Base-by-base conservation (phyloP, 2,113 vertebrate species). In the Willisornis vidua region DNA sequence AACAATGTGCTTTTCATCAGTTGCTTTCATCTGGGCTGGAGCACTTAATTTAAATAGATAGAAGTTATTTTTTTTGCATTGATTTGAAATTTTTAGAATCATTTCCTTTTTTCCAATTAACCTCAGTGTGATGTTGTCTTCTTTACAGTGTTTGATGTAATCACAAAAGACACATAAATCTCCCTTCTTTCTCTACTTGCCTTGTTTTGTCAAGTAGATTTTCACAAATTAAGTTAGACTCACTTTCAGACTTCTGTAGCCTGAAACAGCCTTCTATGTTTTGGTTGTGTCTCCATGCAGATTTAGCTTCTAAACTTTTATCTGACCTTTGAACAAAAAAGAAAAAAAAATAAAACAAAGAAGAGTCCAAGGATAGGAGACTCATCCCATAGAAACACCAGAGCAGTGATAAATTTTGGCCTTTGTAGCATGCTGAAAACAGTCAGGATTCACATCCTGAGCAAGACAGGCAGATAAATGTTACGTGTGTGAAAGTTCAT, bases 31-130 rank as follows among this genome's bases (percentile, higher is more conserved):
- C 85, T 92, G 48, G 12, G 77, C 58, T 72, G 62, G 54, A 72
- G 37, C 31, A 63, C 58, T 68, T 87, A 68, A 87, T 96, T 97
- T 65, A 85, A 94, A 87, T 57, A 78, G 48, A 59, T 67, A 63
- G 58, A 61, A 89, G 41, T 55, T 67, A 43, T 61, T 94, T 79
- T 68, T 80, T 55, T 41, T 12, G 8, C 28, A 45, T 43, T 73
- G 48, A 79, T 79, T 61, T 85, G 62, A 87, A 83, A 24, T 41
- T 41, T 87, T 75, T 79, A 68, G 75, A 79, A 51, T 87, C 65
- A 85, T 39, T 93, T 87, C 11, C 22, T 61, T 68, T 87, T 82
- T 76, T 65, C 67, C 71, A 92, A 49, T 93, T 94, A 93, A 90
- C 78, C 62, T 93, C 45, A 8, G 48, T 81, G 48, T 67, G 68